Evolutionary conservation across 2,888 invertebrate species (phyloP).

Genomic region (Tachystola acroxantha): DNA sequence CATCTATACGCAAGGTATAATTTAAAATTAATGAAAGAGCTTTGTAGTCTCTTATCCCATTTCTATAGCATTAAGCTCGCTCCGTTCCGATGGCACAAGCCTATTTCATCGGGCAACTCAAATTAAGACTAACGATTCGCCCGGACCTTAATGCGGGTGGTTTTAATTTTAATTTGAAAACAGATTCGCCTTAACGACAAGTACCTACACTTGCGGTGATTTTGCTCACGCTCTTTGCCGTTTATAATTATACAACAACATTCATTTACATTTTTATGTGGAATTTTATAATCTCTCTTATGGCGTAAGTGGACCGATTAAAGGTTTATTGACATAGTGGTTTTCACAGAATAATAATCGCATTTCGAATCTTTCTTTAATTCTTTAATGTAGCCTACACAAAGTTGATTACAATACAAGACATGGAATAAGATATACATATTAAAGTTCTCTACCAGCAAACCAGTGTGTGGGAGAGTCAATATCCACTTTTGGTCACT

Average conservation of each 20-base stretch:
- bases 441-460: too few relatives aligned
- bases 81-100: slow-evolving; percentile 20
- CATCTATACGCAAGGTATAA: too few relatives aligned
- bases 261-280: slow-evolving; percentile 1
- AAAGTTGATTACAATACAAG: too few relatives aligned
- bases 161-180: slow-evolving; percentile 70
- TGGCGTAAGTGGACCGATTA: not conserved
- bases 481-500: too few relatives aligned
- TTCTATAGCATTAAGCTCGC: slow-evolving; percentile 11
- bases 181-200: slow-evolving; percentile 59
- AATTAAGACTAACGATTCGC: slow-evolving; percentile 73
- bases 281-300: not conserved
- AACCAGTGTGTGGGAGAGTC: too few relatives aligned
- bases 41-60: too few relatives aligned
- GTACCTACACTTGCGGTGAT: slow-evolving; percentile 15
- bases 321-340: too few relatives aligned
- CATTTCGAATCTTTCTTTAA: too few relatives aligned
- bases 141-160: slow-evolving; percentile 52
- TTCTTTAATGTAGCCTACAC: too few relatives aligned
- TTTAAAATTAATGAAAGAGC: too few relatives aligned
- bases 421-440: too few relatives aligned
- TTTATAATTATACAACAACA: slow-evolving; percentile 1
- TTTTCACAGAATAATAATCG: too few relatives aligned
- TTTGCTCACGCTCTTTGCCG: slow-evolving; percentile 1
- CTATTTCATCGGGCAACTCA: slow-evolving; percentile 43